These are phyloP conservation scores for Beroe ovata DNA, from an alignment of 37 sponge, comb jelly and placozoan genomes.

Conservation along the genomic window DNA sequence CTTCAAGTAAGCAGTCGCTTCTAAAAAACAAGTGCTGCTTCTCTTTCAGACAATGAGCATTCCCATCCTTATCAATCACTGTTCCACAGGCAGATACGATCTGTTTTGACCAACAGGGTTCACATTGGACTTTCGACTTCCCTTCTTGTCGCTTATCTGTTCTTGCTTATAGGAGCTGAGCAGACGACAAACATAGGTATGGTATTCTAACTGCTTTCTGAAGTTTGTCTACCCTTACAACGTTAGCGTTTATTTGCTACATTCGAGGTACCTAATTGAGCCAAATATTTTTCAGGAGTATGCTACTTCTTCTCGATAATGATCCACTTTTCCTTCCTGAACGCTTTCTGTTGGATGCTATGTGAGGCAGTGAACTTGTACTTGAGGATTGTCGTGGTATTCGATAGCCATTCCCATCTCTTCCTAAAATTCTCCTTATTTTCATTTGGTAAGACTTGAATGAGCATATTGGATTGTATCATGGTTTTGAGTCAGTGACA, in stretches of 20 bases:
- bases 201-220: not conserved
- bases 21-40: too few relatives aligned
- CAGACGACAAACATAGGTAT: not conserved
- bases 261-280: too few relatives aligned
- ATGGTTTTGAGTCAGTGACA: not conserved
- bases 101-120: slow-evolving; percentile 42
- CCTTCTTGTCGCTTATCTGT: not conserved
- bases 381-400: slow-evolving; percentile 14
- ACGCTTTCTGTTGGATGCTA: slow-evolving; percentile 50
- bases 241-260: too few relatives aligned
- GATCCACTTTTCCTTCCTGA: slow-evolving; percentile 13
- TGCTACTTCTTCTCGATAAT: slow-evolving; percentile 41
- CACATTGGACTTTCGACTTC: slow-evolving; percentile 19
- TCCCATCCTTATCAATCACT: too few relatives aligned
- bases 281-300: not conserved
- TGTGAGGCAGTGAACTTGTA: slow-evolving; percentile 24
- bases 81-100: not conserved
- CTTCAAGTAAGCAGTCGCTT: slow-evolving; percentile 11
- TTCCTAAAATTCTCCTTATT: slow-evolving; percentile 15
- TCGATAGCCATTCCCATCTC: not conserved
- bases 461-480: not conserved
- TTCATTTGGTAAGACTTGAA: not conserved
- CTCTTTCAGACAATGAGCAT: too few relatives aligned
- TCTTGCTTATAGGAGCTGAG: not conserved
- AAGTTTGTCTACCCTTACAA: too few relatives aligned